Evolutionary conservation across 2,113 vertebrate genomes (phyloP), one percentile per base, ranked within the genome.

Genomic region (Puffinus mauretanicus): DNA sequence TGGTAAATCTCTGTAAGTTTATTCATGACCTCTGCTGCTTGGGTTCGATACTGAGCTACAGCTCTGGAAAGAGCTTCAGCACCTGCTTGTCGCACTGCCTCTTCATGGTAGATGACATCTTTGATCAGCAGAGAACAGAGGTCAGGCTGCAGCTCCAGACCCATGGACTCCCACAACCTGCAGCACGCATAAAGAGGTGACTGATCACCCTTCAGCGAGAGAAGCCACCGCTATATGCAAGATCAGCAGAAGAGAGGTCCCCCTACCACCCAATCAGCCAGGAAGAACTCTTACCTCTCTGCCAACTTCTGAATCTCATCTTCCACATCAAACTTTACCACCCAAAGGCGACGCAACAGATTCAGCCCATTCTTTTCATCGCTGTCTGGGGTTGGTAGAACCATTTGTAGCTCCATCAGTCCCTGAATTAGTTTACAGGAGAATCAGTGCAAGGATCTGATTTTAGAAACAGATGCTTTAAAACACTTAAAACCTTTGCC

Each of bases 1-100:
- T 99, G 99, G 96, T 99, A 99, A 86, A 99, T 98, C 87, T 99
- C 98, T 32, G 98, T 99, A 36, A 99, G 99, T 88, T 98, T 98
- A 90, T 96, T 96, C 93, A 99, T 98, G 69, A 99, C 99, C 5
- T 98, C 88, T 7, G 98, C 97, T 5, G 99, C 99, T 95, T 99
- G 99, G 42, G 97, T 97, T 73, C 57, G 98, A 97, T 99, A 99
- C 34, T 98, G 97, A 32, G 98, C 99, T 65, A 99, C 98, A 1
- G 99, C 98, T 32, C 98, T 99, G 17, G 99, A 99, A 84, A 99
- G 97, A 54, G 99, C 99, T 58, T 99, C 99, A 0, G 99, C 99
- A 12, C 98, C 99, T 0, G 99, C 99, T 49, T 98, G 98, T 15
- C 99, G 98, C 82, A 99, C 98, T 2, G 98, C 99, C 69, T 99